Percentiles rank a stretch among this genome's conserved stretches.
Evolutionary conservation across 2,113 vertebrate species (phyloP).

Genomic region (Tychaedon coryphoeus): DNA sequence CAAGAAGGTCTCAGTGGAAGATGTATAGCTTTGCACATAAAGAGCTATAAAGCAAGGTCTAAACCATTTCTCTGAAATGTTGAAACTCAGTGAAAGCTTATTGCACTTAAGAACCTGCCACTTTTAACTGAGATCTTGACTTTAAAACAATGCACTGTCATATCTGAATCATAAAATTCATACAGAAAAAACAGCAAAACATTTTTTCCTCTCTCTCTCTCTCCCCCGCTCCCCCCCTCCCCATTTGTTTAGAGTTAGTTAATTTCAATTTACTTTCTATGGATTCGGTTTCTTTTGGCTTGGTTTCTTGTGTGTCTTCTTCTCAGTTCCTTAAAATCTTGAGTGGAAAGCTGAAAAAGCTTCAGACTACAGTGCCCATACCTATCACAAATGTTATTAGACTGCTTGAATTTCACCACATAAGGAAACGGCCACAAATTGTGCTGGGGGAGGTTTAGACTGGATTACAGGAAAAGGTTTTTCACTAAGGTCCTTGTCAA

Average conservation of each 20-base stretch:
- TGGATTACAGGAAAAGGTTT: too few relatives aligned
- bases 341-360: neutral
- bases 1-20: neutral
- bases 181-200: neutral
- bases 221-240: too few relatives aligned
- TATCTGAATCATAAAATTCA: neutral
- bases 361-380: neutral
- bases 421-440: neutral
- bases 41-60: neutral
- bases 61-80: neutral
- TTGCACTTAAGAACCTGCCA: neutral
- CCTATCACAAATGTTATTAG: neutral
- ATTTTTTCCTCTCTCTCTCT: rapidly evolving
- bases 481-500: neutral
- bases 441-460: neutral
- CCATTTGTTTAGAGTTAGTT: neutral
- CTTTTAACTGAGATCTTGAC: neutral
- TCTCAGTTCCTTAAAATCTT: neutral
- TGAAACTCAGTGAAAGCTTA: neutral
- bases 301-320: neutral
- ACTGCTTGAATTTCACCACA: neutral
- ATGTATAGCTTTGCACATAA: rapidly evolving
- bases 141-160: neutral
- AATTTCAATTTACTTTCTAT: neutral
- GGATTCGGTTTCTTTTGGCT: rapidly evolving